Evolutionary conservation across 2,113 vertebrate species (phyloP).

Genomic region (Xerus inauris): DNA sequence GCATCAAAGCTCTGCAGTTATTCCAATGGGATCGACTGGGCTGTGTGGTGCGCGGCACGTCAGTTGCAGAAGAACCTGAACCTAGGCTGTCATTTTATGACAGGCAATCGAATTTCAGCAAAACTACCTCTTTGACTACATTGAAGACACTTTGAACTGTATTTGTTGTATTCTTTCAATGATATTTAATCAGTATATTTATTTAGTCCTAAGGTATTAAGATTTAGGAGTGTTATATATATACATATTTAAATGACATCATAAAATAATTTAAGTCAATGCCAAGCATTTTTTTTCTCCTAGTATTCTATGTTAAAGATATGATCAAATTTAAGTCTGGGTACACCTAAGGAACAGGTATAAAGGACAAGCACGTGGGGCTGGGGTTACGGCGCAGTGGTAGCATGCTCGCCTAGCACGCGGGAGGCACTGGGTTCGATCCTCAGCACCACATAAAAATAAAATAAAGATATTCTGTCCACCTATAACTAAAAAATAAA

Average conservation of each 20-base stretch:
- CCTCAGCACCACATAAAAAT: too few species aligned
- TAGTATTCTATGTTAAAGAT: background rate
- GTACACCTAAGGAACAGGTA: background rate
- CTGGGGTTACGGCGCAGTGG: too few species aligned
- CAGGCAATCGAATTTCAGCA: background rate
- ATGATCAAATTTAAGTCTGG: too few species aligned
- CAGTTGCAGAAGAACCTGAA: background rate
- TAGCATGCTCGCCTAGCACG: too few species aligned
- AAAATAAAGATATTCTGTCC: too few species aligned
- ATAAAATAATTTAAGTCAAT: conserved; percentile 2
- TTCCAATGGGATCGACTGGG: fast-evolving
- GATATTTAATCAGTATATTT: conserved; percentile 41
- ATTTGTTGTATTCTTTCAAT: background rate
- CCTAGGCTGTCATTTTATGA: background rate
- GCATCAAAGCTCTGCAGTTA: background rate
- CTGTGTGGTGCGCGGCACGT: fast-evolving
- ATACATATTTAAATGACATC: conserved; percentile 4
- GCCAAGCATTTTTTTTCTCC: background rate
- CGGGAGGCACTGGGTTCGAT: too few species aligned
- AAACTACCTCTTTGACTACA: background rate
- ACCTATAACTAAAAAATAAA: too few species aligned
- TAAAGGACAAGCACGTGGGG: too few species aligned
- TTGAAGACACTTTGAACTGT: background rate
- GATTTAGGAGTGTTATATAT: background rate
- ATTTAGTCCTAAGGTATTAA: background rate